Percentiles rank a stretch among this genome's conserved stretches.
Conservation (phyloP, 2,888 invertebrate species). For the Ormyrus rosae region DNA sequence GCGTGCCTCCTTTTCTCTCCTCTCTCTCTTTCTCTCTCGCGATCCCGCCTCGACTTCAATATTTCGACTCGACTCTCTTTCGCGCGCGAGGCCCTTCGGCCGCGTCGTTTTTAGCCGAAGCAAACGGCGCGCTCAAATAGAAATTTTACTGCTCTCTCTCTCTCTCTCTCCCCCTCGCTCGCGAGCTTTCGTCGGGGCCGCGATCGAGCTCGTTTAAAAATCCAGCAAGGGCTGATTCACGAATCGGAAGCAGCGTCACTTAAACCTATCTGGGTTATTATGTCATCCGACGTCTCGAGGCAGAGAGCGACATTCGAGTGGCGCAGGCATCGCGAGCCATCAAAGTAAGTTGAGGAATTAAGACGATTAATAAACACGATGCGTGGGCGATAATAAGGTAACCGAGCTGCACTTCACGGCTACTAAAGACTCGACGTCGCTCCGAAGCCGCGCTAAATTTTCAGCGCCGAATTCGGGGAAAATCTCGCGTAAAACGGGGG, state of each 20-base stretch:
- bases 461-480: too few relatives aligned
- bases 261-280: constrained; percentile 24
- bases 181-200: too few relatives aligned
- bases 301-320: constrained; percentile 4
- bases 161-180: too few relatives aligned
- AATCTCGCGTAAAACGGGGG: not conserved
- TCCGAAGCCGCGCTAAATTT: too few relatives aligned
- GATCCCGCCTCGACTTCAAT: too few relatives aligned
- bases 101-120: too few relatives aligned
- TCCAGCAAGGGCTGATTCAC: not conserved
- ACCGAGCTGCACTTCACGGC: not conserved
- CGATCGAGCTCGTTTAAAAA: too few relatives aligned
- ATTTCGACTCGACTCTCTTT: too few relatives aligned
- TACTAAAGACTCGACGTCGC: not conserved
- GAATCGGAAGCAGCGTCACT: not conserved
- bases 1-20: constrained; percentile 55
- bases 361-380: constrained; percentile 27
- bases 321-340: not conserved
- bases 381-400: constrained; percentile 12
- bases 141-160: too few relatives aligned
- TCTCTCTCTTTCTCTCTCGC: constrained; percentile 47
- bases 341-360: constrained; percentile 6
- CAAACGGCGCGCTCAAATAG: too few relatives aligned
- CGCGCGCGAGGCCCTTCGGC: too few relatives aligned
- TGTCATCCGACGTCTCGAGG: constrained; percentile 9